Evolutionary conservation across 2,888 invertebrate genomes (phyloP).

Genomic region (Drosophila hawaiiensis): DNA sequence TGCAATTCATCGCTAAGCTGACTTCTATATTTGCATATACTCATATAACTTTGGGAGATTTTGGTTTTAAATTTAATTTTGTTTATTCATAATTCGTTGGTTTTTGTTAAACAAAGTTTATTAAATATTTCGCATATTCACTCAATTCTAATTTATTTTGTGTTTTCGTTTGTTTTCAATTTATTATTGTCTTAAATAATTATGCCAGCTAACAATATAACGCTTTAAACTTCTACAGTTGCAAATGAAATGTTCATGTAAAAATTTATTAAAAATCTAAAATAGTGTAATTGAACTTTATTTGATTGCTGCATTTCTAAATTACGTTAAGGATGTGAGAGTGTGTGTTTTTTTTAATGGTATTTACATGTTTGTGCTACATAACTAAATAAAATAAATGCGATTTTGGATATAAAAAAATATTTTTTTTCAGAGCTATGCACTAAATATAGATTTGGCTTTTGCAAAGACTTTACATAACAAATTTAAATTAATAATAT

Average conservation of each 20-base stretch:
- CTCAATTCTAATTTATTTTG: conserved; percentile 7
- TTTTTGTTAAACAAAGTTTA: conserved; percentile 45
- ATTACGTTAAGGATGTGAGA: conserved; percentile 1
- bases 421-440: conserved; percentile 43
- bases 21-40: conserved; percentile 24
- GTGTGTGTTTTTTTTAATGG: conserved; percentile 12
- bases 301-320: conserved; percentile 10
- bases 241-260: conserved; percentile 28
- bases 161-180: conserved; percentile 40
- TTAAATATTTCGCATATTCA: conserved; percentile 24
- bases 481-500: conserved; percentile 18
- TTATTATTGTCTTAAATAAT: conserved; percentile 82
- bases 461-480: conserved; percentile 63
- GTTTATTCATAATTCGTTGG: conserved; percentile 49
- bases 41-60: not conserved
- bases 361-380: conserved; percentile 64
- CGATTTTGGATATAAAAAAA: conserved; percentile 60
- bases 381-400: conserved; percentile 70
- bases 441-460: conserved; percentile 74
- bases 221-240: conserved; percentile 32
- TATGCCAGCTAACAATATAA: conserved; percentile 71
- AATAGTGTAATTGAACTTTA: conserved; percentile 2
- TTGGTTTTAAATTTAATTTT: conserved; percentile 15
- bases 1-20: conserved; percentile 29
- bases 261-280: conserved; percentile 21